Conservation (phyloP, 2,797 vertebrate species). For the Megalops cyprinoides region DNA sequence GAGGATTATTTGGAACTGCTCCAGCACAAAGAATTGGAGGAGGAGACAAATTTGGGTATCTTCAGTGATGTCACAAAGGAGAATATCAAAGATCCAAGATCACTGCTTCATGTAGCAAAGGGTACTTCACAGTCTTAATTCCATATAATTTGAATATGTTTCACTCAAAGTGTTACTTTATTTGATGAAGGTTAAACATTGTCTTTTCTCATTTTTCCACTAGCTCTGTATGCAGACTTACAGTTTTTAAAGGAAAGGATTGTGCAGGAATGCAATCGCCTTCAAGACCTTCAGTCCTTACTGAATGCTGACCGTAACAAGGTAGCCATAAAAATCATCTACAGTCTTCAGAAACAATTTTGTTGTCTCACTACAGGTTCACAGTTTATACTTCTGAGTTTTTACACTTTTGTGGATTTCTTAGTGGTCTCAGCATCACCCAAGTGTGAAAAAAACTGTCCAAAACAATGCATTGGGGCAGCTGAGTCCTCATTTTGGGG, state of each 20-base stretch:
- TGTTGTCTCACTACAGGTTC: too few relatives aligned
- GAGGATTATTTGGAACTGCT: conserved; percentile 62
- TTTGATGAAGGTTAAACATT: not conserved
- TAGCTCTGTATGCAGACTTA: conserved; percentile 74
- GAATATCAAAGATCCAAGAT: conserved; percentile 54
- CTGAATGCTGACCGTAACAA: conserved; percentile 67
- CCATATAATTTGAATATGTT: not conserved
- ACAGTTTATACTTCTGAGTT: too few relatives aligned
- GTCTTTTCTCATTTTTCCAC: conserved; percentile 31
- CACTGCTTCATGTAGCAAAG: conserved; percentile 64
- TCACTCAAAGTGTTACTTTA: not conserved
- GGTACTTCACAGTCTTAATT: conserved; percentile 62
- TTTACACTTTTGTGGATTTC: not conserved
- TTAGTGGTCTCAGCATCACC: not conserved
- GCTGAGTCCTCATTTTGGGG: not conserved
- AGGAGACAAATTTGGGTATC: conserved; percentile 32
- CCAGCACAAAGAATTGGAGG: conserved; percentile 43
- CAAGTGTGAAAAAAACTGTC: too few relatives aligned
- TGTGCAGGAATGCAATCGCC: conserved; percentile 71
- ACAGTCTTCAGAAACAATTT: not conserved
- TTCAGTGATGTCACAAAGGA: conserved; percentile 58
- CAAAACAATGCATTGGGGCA: too few relatives aligned
- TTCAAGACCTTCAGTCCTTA: conserved; percentile 70
- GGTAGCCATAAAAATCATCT: conserved; percentile 54
- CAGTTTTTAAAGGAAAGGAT: conserved; percentile 72